phyloP scores from a whole-genome alignment of 2,888 invertebrate species.

The Rhabditoides inermis region DNA sequence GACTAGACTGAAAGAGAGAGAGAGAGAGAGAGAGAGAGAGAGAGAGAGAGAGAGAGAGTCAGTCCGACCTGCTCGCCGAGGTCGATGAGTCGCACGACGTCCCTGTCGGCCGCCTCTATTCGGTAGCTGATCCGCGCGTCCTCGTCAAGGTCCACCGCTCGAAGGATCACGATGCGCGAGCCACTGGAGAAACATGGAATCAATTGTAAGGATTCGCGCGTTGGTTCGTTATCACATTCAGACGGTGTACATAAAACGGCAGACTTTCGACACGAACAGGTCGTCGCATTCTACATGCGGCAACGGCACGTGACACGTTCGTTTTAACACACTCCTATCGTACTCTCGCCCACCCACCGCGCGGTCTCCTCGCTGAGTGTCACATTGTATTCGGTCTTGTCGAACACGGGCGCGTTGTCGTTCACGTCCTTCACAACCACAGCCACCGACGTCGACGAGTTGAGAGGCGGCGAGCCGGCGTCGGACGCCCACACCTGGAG shows the following conservation, averaged over 20 bases:
- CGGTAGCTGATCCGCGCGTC: conserved; percentile 44
- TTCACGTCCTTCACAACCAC: conserved; percentile 61
- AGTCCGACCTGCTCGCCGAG: conserved; percentile 24
- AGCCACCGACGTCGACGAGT: conserved; percentile 48
- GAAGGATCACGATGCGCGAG: conserved; percentile 26
- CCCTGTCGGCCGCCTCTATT: conserved; percentile 33
- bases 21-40: neutral
- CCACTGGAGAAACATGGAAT: neutral
- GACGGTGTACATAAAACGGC: too few relatives aligned
- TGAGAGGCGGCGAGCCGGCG: conserved; percentile 67
- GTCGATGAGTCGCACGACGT: conserved; percentile 41
- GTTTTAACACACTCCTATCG: neutral
- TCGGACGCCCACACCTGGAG: conserved; percentile 68
- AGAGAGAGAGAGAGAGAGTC: neutral
- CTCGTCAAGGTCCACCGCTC: conserved; percentile 37
- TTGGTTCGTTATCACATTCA: too few relatives aligned
- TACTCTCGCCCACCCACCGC: too few relatives aligned
- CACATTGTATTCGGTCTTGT: conserved; percentile 64
- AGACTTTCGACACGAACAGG: too few relatives aligned
- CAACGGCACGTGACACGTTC: neutral
- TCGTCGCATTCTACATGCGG: neutral
- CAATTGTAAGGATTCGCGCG: neutral
- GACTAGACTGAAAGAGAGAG: conserved; percentile 3
- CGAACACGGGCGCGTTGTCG: conserved; percentile 82
- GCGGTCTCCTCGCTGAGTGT: conserved; percentile 70